Evolutionary conservation across 2,797 vertebrate species (phyloP), one percentile per base, ranked within the genome.

Genomic region (Nothura maculosa): DNA sequence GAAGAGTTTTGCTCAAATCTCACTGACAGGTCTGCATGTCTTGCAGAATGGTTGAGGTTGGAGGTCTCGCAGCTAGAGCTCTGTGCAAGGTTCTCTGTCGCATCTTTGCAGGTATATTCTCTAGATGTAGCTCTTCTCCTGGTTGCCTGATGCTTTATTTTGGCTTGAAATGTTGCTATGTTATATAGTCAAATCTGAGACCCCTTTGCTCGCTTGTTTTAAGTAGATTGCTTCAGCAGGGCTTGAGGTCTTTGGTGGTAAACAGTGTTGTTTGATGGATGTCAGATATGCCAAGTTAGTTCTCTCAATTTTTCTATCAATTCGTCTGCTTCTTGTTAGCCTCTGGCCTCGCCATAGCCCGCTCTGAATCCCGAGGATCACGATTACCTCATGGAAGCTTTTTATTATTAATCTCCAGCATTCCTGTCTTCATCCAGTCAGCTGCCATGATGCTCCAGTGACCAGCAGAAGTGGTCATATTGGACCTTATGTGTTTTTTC

Each of bases 1-100:
- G 57, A 89, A 57, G 24, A 5, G 62, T 77, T 88, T 74, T 85
- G 74, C 64, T 82, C 63, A 72, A 77, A 42, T n/a, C 24, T 86
- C 63, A 54, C 0, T 0, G 84, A 42, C 72, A 92, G 62, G 57
- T 28, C 34, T 38, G 52, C 0, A 0, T 47, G 12, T 82, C 40
- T 13, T 40, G 40, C 40, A 40, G 40, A 40, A 40, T 40, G 40
- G 12, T 40, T 40, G 40, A 40, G 40, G 40, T 40, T 40, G 40
- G 40, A 40, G 40, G 40, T 40, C 81, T 87, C 55, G 42, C 66
- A 64, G 76, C 4, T 58, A 73, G 10, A 81, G 70, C 67, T 73
- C 34, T n/a, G 4, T 78, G 72, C 19, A 94, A 72, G 66, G 22
- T 58, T 8, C 0, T 32, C 68, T 77, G 24, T 58, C 43, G 12